phyloP scores from a whole-genome alignment of 2,113 vertebrate species.

The Helogale parvula region DNA sequence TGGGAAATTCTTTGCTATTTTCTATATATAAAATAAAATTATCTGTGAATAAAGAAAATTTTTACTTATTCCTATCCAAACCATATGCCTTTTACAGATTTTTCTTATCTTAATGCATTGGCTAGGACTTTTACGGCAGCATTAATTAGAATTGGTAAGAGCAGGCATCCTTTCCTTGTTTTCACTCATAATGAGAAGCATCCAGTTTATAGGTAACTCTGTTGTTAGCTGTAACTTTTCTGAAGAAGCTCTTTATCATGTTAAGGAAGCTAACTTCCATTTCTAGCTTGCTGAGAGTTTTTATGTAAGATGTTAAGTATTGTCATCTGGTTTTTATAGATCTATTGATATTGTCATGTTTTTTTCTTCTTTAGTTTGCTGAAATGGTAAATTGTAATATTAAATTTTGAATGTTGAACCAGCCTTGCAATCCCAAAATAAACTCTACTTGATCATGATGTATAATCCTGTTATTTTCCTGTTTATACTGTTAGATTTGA shows the following conservation, averaged over 20 bases:
- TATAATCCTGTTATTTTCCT: background rate
- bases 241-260: background rate
- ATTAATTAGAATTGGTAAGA: background rate
- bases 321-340: background rate
- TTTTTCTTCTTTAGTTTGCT: background rate
- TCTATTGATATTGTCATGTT: background rate
- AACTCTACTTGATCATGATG: background rate
- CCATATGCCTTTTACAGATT: background rate
- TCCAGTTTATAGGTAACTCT: background rate
- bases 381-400: background rate
- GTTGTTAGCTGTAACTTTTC: background rate
- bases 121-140: background rate
- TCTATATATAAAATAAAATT: background rate
- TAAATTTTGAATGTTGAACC: background rate
- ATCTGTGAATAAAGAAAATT: slow-evolving; percentile 1
- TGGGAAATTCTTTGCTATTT: background rate
- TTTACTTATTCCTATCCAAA: background rate
- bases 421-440: background rate
- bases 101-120: background rate
- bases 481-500: background rate
- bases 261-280: background rate
- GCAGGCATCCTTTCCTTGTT: background rate
- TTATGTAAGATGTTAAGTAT: background rate
- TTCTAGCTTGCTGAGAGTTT: background rate
- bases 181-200: background rate